A percentile compares a stretch with the other conserved stretches of the same genome.
phyloP scores from a whole-genome alignment of 2,888 invertebrate genomes.

The Ophion ellenae region DNA sequence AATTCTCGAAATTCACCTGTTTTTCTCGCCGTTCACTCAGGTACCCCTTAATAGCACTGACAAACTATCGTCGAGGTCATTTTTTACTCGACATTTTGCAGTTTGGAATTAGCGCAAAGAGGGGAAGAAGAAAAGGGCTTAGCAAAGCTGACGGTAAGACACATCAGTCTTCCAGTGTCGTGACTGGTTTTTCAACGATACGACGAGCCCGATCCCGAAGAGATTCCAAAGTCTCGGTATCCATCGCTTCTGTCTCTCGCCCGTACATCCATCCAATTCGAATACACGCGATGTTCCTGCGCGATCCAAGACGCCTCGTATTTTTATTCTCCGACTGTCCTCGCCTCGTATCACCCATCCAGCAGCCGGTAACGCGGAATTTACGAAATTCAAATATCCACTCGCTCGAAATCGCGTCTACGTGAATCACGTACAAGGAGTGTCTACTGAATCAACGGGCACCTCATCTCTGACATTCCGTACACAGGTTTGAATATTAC shows the following conservation, averaged over 20 bases:
- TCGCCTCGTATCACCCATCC: conserved; percentile 19
- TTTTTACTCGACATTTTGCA: not conserved
- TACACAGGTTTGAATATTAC: too few species aligned
- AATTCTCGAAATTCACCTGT: too few species aligned
- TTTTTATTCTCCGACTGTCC: conserved; percentile 25
- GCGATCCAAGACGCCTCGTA: not conserved
- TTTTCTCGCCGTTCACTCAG: too few species aligned
- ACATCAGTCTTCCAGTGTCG: conserved; percentile 15
- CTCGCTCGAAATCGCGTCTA: conserved; percentile 37
- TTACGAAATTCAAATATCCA: conserved; percentile 69
- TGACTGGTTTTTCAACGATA: conserved; percentile 19
- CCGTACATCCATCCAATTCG: conserved; percentile 2
- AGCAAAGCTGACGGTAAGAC: not conserved
- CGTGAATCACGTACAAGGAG: conserved; percentile 14
- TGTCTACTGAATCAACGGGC: conserved; percentile 7
- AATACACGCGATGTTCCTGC: conserved; percentile 17
- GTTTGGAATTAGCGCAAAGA: not conserved
- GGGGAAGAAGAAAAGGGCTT: conserved; percentile 8
- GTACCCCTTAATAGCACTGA: too few species aligned
- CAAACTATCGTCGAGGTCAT: too few species aligned
- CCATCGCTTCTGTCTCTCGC: not conserved
- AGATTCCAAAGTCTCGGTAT: conserved; percentile 34
- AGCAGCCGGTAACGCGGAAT: conserved; percentile 65
- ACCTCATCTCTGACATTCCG: too few species aligned
- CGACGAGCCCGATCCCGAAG: conserved; percentile 1